Base-by-base conservation (phyloP, 37 sponge, comb jelly and placozoan genomes). In the Eunapius fragilis region DNA sequence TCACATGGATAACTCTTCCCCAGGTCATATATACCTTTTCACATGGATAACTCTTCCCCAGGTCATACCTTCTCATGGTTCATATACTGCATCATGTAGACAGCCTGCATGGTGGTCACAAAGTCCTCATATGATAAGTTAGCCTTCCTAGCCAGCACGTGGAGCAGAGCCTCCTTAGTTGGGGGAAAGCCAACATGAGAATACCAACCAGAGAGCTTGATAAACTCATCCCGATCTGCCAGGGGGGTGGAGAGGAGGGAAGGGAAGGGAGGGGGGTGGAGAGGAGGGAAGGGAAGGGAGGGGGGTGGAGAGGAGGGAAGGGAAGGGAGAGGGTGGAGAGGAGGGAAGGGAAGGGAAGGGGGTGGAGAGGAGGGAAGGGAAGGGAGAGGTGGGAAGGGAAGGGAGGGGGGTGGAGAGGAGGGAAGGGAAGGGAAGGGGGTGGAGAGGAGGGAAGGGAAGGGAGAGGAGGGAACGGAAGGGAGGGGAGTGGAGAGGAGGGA, bases 191-290 rank as follows among this genome's bases (percentile, higher is more conserved):
- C 92, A 85, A 86, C 76, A 31, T 69, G 79, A 7, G 81, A 79
- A 58, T 90, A 94, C 94, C 94, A 94, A 0, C 94, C 94, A 36
- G 94, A 94, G 28, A 85, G 82, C 48, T 83, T 90, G 36, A 90
- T 78, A 38, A 94, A 94, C 24, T 94, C 89, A 76, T 84, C 87
- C 0, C 71, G 48, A 67, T 88, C 94, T 94, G 76, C 4, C 71
- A 2, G n/a, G 6, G n/a, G 1, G 26, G 0, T 27, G 58, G 58
- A 11, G 14, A 19, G 14, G 14, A 19, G 22, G 14, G 58, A 17
- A 11, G 58, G 0, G 22, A 11, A 2, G 58, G 14, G 58, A 2
- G 58, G 14, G 22, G 58, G 7, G 58, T 12, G 22, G 22, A 2
- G 58, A 11, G 58, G 22, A 17, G 58, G 58, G 22, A 17, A 2